These are phyloP conservation scores for Trematomus loennbergii DNA, from an alignment of 2,113 vertebrate species.

Conservation along the genomic window DNA sequence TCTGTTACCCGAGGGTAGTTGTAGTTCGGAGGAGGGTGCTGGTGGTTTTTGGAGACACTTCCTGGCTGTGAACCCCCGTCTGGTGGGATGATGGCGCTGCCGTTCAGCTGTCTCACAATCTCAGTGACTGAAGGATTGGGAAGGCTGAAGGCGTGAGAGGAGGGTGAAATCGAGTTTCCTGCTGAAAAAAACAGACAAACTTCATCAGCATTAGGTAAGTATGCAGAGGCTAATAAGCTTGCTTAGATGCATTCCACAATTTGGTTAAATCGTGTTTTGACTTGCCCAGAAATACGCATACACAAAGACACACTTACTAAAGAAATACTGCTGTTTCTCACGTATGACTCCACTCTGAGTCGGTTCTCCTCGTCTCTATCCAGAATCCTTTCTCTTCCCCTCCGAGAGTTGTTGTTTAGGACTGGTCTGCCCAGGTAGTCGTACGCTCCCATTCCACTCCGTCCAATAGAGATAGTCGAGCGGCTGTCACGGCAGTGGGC, in stretches of 20 bases:
- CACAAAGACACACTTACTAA: slow-evolving; percentile 61
- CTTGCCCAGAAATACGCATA: slow-evolving; percentile 10
- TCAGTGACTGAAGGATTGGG: slow-evolving; percentile 57
- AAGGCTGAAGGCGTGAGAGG: slow-evolving; percentile 67
- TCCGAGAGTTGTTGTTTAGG: slow-evolving; percentile 71
- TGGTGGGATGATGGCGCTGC: slow-evolving; percentile 56
- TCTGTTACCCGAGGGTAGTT: slow-evolving; percentile 67
- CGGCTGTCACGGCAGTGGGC: slow-evolving; percentile 85
- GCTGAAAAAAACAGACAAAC: slow-evolving; percentile 38
- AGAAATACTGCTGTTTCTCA: slow-evolving; percentile 70
- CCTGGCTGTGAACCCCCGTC: slow-evolving; percentile 57
- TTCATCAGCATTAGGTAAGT: slow-evolving; percentile 10
- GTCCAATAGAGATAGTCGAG: slow-evolving; percentile 85
- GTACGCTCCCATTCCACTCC: slow-evolving; percentile 59
- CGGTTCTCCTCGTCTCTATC: slow-evolving; percentile 73
- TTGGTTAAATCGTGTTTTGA: slow-evolving; percentile 39
- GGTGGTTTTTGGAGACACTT: slow-evolving; percentile 60
- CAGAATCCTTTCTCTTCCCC: slow-evolving; percentile 61
- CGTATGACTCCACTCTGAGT: slow-evolving; percentile 74
- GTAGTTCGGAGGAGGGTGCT: slow-evolving; percentile 59
- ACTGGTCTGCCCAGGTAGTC: slow-evolving; percentile 84
- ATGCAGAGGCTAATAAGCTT: slow-evolving; percentile 14
- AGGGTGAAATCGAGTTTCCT: slow-evolving; percentile 74
- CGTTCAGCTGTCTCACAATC: slow-evolving; percentile 66
- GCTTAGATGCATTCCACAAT: slow-evolving; percentile 29